Percentiles rank a stretch among this genome's conserved stretches.
Conservation (phyloP, 1,140 invertebrate species). For the Triops longicaudatus region DNA sequence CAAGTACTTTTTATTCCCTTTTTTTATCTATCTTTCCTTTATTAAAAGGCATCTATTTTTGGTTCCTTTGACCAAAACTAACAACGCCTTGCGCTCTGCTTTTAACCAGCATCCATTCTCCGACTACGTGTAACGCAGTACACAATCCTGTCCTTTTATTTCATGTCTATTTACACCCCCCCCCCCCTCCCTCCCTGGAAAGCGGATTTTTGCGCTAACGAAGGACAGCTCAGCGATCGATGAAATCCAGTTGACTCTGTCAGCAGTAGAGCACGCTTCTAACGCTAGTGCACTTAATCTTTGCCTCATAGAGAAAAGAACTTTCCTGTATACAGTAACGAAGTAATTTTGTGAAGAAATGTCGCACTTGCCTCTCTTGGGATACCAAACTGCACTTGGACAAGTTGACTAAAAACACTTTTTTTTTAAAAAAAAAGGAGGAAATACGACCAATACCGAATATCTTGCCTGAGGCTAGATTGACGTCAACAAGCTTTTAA, state of each 20-base stretch:
- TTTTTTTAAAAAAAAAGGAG: too few species aligned
- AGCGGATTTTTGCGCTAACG: not conserved
- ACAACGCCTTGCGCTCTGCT: not conserved
- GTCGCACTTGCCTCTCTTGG: too few species aligned
- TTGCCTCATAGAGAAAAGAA: not conserved
- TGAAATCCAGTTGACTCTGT: not conserved
- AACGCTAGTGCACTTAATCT: not conserved
- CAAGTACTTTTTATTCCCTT: not conserved
- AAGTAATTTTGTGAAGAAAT: too few species aligned
- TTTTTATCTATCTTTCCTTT: too few species aligned
- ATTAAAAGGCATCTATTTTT: not conserved
- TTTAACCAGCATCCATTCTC: not conserved
- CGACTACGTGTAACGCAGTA: not conserved
- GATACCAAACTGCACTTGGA: too few species aligned
- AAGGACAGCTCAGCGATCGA: not conserved
- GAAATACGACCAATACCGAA: too few species aligned
- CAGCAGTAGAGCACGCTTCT: not conserved
- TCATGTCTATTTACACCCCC: too few species aligned
- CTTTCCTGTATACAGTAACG: not conserved
- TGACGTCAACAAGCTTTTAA: too few species aligned
- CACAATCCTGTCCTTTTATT: too few species aligned
- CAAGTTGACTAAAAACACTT: too few species aligned
- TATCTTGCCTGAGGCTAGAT: too few species aligned
- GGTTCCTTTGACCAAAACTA: not conserved
- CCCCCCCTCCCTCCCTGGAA: not conserved